Percentiles rank a stretch among this genome's conserved stretches.
These are phyloP conservation scores for Chaetodon trifascialis DNA, from an alignment of 2,113 vertebrate genomes.

Conservation along the genomic window DNA sequence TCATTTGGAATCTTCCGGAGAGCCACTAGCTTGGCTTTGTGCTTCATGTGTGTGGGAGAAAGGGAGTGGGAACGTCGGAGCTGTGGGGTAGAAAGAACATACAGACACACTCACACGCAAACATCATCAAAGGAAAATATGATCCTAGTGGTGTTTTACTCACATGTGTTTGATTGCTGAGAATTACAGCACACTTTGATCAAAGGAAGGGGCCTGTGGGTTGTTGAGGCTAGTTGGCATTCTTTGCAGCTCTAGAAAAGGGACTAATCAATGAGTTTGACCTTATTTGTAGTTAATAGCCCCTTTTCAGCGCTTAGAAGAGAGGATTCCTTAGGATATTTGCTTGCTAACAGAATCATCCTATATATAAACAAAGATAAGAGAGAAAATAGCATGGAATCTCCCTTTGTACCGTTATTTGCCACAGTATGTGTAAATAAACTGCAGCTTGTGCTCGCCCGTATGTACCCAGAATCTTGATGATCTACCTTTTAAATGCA, in stretches of 20 bases:
- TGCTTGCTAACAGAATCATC: conserved; percentile 15
- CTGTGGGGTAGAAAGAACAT: neutral
- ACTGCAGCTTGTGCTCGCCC: conserved; percentile 9
- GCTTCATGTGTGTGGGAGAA: conserved; percentile 3
- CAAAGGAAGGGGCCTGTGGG: conserved; percentile 36
- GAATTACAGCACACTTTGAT: conserved; percentile 18
- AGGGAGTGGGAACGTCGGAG: neutral
- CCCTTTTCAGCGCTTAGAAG: conserved; percentile 30
- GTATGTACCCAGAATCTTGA: neutral
- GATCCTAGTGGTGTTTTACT: conserved; percentile 11
- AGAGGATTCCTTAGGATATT: conserved; percentile 26
- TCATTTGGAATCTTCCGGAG: neutral
- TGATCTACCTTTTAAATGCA: neutral
- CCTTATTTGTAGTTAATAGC: conserved; percentile 52
- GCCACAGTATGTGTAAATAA: conserved; percentile 23
- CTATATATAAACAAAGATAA: conserved; percentile 19
- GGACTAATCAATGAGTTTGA: conserved; percentile 54
- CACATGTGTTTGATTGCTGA: conserved; percentile 19
- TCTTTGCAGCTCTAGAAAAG: conserved; percentile 50
- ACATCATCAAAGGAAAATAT: neutral
- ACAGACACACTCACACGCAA: neutral
- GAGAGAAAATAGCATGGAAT: neutral
- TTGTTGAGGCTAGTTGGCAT: conserved; percentile 27
- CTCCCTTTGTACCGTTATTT: conserved; percentile 6
- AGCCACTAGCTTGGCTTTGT: conserved; percentile 17